phyloP scores from a whole-genome alignment of 1,140 invertebrate species.

The Copidosoma floridanum region DNA sequence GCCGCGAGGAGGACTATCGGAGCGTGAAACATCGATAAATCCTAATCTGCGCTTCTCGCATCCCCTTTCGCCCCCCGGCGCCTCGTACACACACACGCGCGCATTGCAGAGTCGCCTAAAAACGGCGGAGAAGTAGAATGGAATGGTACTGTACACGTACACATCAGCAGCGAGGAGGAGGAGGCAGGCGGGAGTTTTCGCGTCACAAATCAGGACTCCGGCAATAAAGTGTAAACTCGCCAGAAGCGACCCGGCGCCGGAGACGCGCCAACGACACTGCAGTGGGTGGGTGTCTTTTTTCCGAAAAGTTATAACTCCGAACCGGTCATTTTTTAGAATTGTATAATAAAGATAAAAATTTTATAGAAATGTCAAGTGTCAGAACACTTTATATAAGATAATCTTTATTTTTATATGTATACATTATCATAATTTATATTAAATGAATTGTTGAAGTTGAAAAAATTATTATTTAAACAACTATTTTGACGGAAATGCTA shows the following conservation, averaged over 20 bases:
- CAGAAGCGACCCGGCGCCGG: not conserved
- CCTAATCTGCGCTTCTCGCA: slow-evolving; percentile 13
- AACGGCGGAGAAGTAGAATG: too few relatives aligned
- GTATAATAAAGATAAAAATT: too few relatives aligned
- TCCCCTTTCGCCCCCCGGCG: not conserved
- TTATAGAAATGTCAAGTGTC: too few relatives aligned
- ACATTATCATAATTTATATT: too few relatives aligned
- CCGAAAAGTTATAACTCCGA: too few relatives aligned
- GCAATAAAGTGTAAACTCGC: slow-evolving; percentile 28
- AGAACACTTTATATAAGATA: too few relatives aligned
- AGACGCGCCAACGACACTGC: not conserved
- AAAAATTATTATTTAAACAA: too few relatives aligned
- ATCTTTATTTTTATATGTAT: too few relatives aligned
- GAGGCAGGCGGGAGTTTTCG: slow-evolving; percentile 16
- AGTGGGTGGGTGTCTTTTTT: not conserved
- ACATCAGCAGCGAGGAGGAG: not conserved
- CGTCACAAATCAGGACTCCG: slow-evolving; percentile 24
- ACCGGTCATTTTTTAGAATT: too few relatives aligned
- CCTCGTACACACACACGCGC: not conserved
- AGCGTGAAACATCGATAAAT: slow-evolving; percentile 26
- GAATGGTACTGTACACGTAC: too few relatives aligned
- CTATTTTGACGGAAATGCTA: too few relatives aligned
- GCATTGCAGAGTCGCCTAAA: not conserved
- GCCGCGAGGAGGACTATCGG: not conserved
- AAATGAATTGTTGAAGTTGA: too few relatives aligned